Percentiles rank a stretch among this genome's conserved stretches.
These are phyloP conservation scores for Hydrocynus forskahlii DNA, from an alignment of 2,797 vertebrate species.

Conservation along the genomic window DNA sequence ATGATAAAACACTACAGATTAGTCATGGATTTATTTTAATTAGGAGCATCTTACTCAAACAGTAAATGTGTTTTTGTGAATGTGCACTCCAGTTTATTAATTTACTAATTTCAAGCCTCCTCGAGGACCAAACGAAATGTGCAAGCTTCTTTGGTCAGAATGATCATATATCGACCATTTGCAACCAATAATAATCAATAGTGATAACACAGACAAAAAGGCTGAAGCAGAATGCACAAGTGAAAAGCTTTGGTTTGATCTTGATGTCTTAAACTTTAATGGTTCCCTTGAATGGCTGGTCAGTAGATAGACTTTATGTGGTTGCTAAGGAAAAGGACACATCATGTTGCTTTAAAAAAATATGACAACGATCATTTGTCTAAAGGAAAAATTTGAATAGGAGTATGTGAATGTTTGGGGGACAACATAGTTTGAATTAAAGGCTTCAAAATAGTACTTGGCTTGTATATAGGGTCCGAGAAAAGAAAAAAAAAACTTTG, in stretches of 20 bases:
- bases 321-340: background rate
- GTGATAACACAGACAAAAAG: background rate
- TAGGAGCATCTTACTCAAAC: background rate
- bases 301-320: background rate
- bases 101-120: background rate
- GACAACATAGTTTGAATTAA: background rate
- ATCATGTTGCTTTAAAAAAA: background rate
- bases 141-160: background rate
- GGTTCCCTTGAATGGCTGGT: background rate
- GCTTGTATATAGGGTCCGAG: background rate
- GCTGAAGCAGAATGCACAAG: conserved; percentile 20
- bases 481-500: too few species aligned
- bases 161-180: background rate
- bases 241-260: conserved; percentile 3
- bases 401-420: background rate
- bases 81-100: background rate
- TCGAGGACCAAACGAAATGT: background rate
- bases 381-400: background rate
- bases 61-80: background rate
- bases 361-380: background rate
- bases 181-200: conserved; percentile 22
- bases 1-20: background rate
- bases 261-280: background rate
- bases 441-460: background rate
- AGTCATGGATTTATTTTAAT: background rate